These are phyloP conservation scores for Ditylenchus dipsaci DNA, from an alignment of 1,140 invertebrate species.

Conservation along the genomic window DNA sequence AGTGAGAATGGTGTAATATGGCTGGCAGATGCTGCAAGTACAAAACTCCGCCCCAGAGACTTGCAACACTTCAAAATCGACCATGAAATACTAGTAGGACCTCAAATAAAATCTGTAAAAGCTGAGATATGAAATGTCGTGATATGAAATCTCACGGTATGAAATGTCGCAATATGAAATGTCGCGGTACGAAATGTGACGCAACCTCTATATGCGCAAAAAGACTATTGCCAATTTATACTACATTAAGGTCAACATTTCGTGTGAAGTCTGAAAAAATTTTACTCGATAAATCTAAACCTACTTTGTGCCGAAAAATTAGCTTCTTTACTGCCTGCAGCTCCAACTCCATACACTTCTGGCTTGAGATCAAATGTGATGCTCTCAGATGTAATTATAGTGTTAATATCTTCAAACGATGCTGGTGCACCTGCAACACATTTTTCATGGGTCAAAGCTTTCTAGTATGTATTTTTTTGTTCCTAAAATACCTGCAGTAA, in stretches of 20 bases:
- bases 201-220: too few relatives aligned
- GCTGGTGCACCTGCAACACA: not conserved
- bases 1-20: constrained; percentile 41
- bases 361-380: constrained; percentile 13
- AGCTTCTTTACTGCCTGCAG: not conserved
- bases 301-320: not conserved
- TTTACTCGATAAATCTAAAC: not conserved
- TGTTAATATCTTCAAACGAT: constrained; percentile 6
- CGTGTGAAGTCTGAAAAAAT: too few relatives aligned
- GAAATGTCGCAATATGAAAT: too few relatives aligned
- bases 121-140: too few relatives aligned
- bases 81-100: constrained; percentile 13
- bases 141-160: too few relatives aligned
- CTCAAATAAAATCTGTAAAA: too few relatives aligned
- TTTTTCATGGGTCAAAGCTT: not conserved
- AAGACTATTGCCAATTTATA: too few relatives aligned
- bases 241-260: too few relatives aligned
- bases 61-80: constrained; percentile 9
- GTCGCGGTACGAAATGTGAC: too few relatives aligned
- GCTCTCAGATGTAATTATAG: constrained; percentile 1
- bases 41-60: not conserved
- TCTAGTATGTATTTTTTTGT: not conserved
- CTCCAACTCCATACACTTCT: not conserved
- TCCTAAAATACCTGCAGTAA: not conserved
- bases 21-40: constrained; percentile 10